phyloP scores from a whole-genome alignment of 2,888 invertebrate genomes.

The Blastobasis adustella region DNA sequence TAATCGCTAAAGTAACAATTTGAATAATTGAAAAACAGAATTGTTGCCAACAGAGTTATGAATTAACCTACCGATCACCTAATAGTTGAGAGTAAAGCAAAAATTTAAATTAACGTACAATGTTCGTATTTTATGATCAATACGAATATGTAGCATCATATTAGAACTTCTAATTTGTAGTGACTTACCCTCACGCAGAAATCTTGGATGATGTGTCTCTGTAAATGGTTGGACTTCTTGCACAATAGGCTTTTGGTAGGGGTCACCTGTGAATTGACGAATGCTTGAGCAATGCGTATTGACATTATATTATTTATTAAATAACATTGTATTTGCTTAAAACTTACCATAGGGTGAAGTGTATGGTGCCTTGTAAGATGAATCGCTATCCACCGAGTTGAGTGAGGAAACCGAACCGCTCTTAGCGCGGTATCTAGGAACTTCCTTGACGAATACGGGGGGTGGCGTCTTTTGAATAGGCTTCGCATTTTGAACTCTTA shows the following conservation, averaged over 20 bases:
- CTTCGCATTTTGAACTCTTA: conserved; percentile 31
- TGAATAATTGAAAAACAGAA: no score
- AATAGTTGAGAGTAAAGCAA: no score
- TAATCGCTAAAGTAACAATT: no score
- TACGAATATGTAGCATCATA: no score
- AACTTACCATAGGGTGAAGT: neutral
- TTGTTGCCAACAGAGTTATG: no score
- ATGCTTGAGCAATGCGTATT: neutral
- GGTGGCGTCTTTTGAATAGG: conserved; percentile 4
- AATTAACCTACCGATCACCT: no score
- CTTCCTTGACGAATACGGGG: conserved; percentile 29
- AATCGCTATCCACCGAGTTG: conserved; percentile 45
- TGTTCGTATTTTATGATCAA: no score
- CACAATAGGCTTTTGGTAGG: conserved; percentile 27
- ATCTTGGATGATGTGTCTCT: conserved; percentile 40
- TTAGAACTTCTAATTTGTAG: no score
- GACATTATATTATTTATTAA: neutral
- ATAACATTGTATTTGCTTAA: neutral
- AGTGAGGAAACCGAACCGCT: conserved; percentile 49
- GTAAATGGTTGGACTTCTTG: conserved; percentile 37
- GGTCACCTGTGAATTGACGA: no score
- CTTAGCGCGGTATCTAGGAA: conserved; percentile 50
- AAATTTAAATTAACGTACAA: no score
- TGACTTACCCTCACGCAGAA: conserved; percentile 44
- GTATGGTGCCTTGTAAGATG: conserved; percentile 10